Conservation (phyloP, 2,888 invertebrate species). For the Trichacis sp. region DNA sequence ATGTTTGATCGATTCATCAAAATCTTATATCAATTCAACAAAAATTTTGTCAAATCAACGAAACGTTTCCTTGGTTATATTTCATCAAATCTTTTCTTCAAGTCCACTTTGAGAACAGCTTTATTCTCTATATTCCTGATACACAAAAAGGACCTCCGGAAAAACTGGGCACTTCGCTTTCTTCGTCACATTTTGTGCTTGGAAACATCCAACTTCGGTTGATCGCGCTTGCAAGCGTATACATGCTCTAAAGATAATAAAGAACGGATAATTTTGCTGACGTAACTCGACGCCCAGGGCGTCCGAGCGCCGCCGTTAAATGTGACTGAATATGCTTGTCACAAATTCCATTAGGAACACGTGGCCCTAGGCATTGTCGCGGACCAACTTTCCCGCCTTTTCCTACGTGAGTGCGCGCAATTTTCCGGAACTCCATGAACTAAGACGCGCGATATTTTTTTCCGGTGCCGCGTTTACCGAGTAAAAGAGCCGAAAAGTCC, state of each 20-base stretch:
- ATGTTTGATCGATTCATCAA: too few relatives aligned
- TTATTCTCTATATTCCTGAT: too few relatives aligned
- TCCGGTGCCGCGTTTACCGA: too few relatives aligned
- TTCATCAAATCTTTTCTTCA: too few relatives aligned
- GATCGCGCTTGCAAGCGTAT: constrained; percentile 2
- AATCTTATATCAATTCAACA: too few relatives aligned
- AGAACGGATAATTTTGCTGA: constrained; percentile 15
- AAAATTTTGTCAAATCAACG: too few relatives aligned
- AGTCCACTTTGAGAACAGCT: too few relatives aligned
- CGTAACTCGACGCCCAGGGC: constrained; percentile 4
- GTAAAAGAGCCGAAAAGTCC: not conserved
- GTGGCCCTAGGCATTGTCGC: constrained; percentile 16
- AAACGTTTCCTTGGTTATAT: too few relatives aligned
- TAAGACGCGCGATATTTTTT: not conserved
- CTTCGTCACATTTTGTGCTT: not conserved
- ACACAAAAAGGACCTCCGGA: not conserved
- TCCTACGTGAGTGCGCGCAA: too few relatives aligned
- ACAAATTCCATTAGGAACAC: constrained; percentile 12
- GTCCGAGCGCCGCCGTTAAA: constrained; percentile 10
- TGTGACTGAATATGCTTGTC: constrained; percentile 15
- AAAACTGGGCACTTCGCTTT: not conserved
- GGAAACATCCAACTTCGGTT: constrained; percentile 2
- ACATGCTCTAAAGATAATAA: constrained; percentile 10
- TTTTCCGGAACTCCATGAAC: too few relatives aligned
- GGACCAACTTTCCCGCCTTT: not conserved